phyloP scores from a whole-genome alignment of 1,140 invertebrate genomes.

The Danaus plexippus region DNA sequence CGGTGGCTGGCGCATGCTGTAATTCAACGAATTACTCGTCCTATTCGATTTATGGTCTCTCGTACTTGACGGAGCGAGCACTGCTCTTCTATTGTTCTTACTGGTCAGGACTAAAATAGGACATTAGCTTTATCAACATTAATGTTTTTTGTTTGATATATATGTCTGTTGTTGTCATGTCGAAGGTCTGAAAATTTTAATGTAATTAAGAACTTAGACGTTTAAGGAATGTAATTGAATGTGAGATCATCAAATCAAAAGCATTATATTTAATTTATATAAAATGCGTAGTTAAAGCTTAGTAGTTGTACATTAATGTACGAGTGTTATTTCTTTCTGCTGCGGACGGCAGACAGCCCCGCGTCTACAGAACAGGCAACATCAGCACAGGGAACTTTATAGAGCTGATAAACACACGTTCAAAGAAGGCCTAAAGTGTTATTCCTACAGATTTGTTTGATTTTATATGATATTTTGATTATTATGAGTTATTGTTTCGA shows the following conservation, averaged over 20 bases:
- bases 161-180: too few relatives aligned
- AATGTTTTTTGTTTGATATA: too few relatives aligned
- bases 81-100: slow-evolving; percentile 64
- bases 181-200: too few relatives aligned
- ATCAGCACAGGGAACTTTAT: slow-evolving; percentile 43
- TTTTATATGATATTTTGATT: too few relatives aligned
- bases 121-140: slow-evolving; percentile 1
- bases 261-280: slow-evolving; percentile 7
- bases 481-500: too few relatives aligned
- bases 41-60: slow-evolving; percentile 60
- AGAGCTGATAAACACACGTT: slow-evolving; percentile 32
- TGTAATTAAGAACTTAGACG: too few relatives aligned
- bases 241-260: too few relatives aligned
- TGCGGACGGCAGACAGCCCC: slow-evolving; percentile 56
- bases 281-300: slow-evolving; percentile 21
- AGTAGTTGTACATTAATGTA: slow-evolving; percentile 28
- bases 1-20: slow-evolving; percentile 67
- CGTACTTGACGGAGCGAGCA: slow-evolving; percentile 62
- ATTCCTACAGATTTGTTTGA: neutral
- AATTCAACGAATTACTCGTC: slow-evolving; percentile 71
- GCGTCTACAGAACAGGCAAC: slow-evolving; percentile 50
- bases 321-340: slow-evolving; percentile 59
- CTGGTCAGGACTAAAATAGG: slow-evolving; percentile 47
- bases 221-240: too few relatives aligned
- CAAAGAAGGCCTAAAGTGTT: neutral